Conservation (phyloP, 2,888 invertebrate genomes). For the Myopa testacea region DNA sequence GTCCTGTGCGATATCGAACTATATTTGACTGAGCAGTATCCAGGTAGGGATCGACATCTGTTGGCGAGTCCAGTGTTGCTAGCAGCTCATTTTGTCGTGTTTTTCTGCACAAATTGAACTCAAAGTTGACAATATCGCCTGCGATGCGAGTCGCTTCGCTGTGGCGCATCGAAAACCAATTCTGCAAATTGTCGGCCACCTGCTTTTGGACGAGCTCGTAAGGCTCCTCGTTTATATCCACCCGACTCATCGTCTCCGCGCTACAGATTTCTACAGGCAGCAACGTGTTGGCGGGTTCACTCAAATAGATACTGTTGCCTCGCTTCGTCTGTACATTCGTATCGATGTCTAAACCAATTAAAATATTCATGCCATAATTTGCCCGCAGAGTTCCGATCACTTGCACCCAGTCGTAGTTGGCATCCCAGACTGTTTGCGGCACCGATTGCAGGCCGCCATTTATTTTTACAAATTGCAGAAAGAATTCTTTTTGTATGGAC, state of each 20-base stretch:
- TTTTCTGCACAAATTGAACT: constrained; percentile 58
- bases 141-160: constrained; percentile 55
- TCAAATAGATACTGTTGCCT: constrained; percentile 57
- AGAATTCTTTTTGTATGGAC: constrained; percentile 50
- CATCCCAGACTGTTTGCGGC: constrained; percentile 55
- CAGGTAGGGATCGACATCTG: background rate
- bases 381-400: constrained; percentile 54
- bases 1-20: constrained; percentile 41
- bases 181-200: constrained; percentile 56
- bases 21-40: background rate
- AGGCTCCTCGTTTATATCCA: constrained; percentile 48
- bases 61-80: constrained; percentile 22
- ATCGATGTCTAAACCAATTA: constrained; percentile 60
- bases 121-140: constrained; percentile 60
- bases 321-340: constrained; percentile 53
- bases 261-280: constrained; percentile 58
- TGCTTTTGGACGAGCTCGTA: constrained; percentile 54
- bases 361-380: constrained; percentile 60
- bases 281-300: constrained; percentile 58
- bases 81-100: constrained; percentile 52
- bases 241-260: constrained; percentile 46
- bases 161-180: constrained; percentile 57
- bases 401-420: constrained; percentile 57
- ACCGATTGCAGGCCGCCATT: constrained; percentile 58
- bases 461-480: constrained; percentile 53